Percentiles rank a stretch among this genome's conserved stretches.
phyloP scores from a whole-genome alignment of 2,888 invertebrate species.

The Spatulosminthurus flaviceps region DNA sequence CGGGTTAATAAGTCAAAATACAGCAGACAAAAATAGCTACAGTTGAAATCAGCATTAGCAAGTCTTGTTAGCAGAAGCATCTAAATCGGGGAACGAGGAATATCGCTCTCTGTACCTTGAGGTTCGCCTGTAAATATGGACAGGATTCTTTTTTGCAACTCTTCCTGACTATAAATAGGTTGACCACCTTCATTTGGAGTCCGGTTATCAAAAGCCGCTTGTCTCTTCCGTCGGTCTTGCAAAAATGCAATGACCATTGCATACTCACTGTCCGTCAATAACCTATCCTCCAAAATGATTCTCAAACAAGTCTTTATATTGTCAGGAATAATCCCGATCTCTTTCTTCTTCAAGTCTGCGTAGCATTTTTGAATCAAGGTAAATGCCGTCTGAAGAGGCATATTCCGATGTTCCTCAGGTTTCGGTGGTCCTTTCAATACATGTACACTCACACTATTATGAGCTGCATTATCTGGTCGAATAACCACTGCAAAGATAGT shows the following conservation, averaged over 20 bases:
- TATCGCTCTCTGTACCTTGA: not conserved
- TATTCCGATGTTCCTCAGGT: conserved; percentile 53
- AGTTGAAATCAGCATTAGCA: too few species aligned
- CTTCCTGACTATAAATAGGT: conserved; percentile 25
- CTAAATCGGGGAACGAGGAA: too few species aligned
- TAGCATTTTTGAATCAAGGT: conserved; percentile 20
- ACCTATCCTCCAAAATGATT: not conserved
- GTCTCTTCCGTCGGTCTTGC: conserved; percentile 24
- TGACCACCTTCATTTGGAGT: conserved; percentile 24
- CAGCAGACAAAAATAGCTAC: too few species aligned
- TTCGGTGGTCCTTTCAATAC: conserved; percentile 64
- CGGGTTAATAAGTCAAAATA: too few species aligned
- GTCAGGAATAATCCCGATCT: conserved; percentile 9
- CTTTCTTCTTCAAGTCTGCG: conserved; percentile 20
- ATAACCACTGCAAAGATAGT: conserved; percentile 60
- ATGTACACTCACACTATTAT: conserved; percentile 54
- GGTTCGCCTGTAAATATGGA: conserved; percentile 23
- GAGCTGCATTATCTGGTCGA: conserved; percentile 54
- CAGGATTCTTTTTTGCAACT: conserved; percentile 35
- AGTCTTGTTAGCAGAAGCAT: too few species aligned
- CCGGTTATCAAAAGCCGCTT: conserved; percentile 32
- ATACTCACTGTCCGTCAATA: conserved; percentile 7
- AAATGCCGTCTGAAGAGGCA: conserved; percentile 25
- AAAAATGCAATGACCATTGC: conserved; percentile 13
- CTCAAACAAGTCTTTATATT: conserved; percentile 1